phyloP scores from a whole-genome alignment of 2,797 vertebrate genomes.

The Hippopotamyrus pictus region DNA sequence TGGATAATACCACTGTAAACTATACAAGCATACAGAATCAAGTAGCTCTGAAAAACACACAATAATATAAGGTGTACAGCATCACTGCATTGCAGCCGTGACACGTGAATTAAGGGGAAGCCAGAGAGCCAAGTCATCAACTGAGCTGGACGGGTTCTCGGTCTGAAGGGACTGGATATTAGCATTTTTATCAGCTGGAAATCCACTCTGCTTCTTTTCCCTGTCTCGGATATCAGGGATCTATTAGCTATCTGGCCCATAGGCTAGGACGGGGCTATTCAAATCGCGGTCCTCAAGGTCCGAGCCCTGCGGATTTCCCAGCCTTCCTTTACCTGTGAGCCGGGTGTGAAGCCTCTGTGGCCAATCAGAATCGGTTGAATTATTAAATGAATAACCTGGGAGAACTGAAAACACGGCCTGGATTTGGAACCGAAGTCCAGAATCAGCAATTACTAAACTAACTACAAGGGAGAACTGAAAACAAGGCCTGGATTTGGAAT shows the following conservation, averaged over 20 bases:
- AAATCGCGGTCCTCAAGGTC: not conserved
- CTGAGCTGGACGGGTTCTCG: not conserved
- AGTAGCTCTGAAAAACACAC: not conserved
- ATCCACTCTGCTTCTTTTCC: not conserved
- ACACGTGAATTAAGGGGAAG: not conserved
- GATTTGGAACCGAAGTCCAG: not conserved
- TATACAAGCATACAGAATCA: not conserved
- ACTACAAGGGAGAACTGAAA: not conserved
- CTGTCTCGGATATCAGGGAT: not conserved
- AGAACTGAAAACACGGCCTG: not conserved
- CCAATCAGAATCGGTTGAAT: not conserved
- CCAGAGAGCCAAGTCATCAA: not conserved
- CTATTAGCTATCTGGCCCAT: not conserved
- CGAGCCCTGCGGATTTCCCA: not conserved
- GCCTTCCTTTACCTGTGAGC: not conserved
- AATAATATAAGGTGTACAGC: not conserved
- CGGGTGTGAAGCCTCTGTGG: not conserved
- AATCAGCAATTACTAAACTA: no score
- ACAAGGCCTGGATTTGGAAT: not conserved
- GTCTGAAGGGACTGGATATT: constrained; percentile 1
- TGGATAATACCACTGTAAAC: not conserved
- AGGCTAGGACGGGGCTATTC: not conserved
- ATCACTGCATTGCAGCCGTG: not conserved
- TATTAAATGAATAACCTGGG: not conserved
- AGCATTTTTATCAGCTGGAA: constrained; percentile 5